Percentiles rank a stretch among this genome's conserved stretches.
These are phyloP conservation scores for Aegotheles bennettii DNA, from an alignment of 2,113 vertebrate species.

Conservation along the genomic window DNA sequence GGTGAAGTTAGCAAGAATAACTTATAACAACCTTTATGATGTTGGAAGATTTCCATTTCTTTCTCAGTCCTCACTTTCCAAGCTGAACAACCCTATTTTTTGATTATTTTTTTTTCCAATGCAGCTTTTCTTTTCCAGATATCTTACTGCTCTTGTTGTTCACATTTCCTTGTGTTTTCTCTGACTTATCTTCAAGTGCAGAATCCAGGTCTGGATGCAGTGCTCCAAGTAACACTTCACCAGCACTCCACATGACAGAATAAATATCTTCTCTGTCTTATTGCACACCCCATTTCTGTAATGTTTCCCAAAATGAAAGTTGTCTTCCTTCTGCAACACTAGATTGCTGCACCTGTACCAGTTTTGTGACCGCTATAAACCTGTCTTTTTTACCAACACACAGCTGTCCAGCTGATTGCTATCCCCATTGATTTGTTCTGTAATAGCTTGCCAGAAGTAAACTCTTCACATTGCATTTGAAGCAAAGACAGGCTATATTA, in stretches of 20 bases:
- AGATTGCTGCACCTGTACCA: neutral
- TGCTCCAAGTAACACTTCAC: neutral
- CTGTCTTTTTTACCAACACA: neutral
- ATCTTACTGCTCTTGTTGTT: neutral
- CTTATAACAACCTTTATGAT: neutral
- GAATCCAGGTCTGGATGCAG: neutral
- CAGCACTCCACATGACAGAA: neutral
- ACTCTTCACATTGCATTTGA: neutral
- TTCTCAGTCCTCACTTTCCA: neutral
- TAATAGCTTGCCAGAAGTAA: constrained; percentile 19
- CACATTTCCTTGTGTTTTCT: neutral
- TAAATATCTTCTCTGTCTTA: neutral
- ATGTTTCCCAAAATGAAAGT: neutral
- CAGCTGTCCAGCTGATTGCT: constrained; percentile 21
- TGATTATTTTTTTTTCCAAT: neutral
- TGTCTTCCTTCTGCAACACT: neutral
- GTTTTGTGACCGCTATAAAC: neutral
- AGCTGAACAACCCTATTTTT: neutral
- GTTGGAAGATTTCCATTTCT: neutral
- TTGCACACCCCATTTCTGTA: neutral
- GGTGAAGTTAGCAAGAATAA: neutral
- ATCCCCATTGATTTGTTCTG: constrained; percentile 18
- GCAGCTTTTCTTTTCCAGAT: neutral
- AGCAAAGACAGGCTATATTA: neutral
- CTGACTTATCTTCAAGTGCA: neutral